A percentile compares a stretch with the other conserved stretches of the same genome.
Evolutionary conservation across 2,797 vertebrate genomes (phyloP).

Genomic region (Petrocephalus sullivani): DNA sequence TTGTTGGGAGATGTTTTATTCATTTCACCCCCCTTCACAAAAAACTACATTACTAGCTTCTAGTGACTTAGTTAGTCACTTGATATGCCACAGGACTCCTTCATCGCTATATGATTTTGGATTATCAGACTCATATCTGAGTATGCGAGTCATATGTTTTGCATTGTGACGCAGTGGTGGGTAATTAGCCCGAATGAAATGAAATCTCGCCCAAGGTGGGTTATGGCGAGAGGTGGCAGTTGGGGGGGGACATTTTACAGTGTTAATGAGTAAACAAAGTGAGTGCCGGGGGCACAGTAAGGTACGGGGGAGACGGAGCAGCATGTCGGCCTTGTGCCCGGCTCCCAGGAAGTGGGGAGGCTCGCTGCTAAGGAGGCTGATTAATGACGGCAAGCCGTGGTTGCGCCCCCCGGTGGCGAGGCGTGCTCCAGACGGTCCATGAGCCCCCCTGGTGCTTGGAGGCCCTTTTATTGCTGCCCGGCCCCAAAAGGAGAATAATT

Average conservation of each 20-base stretch:
- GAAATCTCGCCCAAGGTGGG: not conserved
- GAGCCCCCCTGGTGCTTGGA: not conserved
- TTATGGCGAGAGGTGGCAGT: not conserved
- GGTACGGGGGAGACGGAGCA: not conserved
- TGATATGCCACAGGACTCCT: not conserved
- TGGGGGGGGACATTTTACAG: too few relatives aligned
- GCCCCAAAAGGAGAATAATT: constrained; percentile 48
- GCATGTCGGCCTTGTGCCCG: not conserved
- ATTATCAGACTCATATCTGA: not conserved
- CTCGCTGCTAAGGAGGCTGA: not conserved
- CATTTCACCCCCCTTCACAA: not conserved
- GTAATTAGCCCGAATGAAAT: not conserved
- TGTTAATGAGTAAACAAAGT: too few relatives aligned
- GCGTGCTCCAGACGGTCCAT: not conserved
- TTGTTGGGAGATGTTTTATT: constrained; percentile 43
- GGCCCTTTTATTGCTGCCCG: constrained; percentile 39
- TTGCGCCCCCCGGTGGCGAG: not conserved
- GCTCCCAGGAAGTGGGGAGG: not conserved
- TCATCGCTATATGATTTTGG: not conserved
- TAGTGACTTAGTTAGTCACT: not conserved
- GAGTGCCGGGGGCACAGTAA: too few relatives aligned
- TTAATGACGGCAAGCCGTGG: not conserved
- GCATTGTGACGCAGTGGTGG: not conserved
- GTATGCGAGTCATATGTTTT: not conserved
- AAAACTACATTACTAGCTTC: not conserved